Evolutionary conservation across 2,797 vertebrate species (phyloP).

Genomic region (Bradypodion ventrale): DNA sequence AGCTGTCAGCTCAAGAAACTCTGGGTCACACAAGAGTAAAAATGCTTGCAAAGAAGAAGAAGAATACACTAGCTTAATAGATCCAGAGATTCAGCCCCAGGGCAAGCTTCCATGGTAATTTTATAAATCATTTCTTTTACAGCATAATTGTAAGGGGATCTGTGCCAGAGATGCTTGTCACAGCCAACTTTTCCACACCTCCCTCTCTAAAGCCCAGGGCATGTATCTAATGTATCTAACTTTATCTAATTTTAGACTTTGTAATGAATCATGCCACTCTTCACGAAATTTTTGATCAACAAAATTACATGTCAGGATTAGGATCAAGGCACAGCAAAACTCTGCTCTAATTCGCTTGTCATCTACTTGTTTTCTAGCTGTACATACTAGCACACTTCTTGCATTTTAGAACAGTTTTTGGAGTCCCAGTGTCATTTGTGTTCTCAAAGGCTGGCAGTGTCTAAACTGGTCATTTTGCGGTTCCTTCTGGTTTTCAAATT

Average conservation of each 20-base stretch:
- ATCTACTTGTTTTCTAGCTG: not conserved
- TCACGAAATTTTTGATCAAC: conserved; percentile 3
- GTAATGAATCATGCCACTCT: conserved; percentile 11
- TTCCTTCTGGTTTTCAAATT: not conserved
- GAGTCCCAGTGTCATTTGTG: not conserved
- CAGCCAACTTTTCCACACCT: conserved; percentile 1
- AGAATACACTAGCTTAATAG: not conserved
- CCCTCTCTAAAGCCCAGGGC: not conserved
- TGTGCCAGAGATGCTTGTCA: not conserved
- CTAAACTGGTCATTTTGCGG: not conserved
- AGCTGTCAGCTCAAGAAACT: conserved; percentile 13
- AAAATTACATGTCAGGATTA: not conserved
- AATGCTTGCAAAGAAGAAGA: conserved; percentile 1
- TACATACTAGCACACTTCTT: not conserved
- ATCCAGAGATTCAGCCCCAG: conserved; percentile 19
- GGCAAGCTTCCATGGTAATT: conserved; percentile 17
- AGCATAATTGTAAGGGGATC: not conserved
- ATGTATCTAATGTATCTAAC: conserved; percentile 1
- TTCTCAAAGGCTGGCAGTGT: not conserved
- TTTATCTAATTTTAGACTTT: not conserved
- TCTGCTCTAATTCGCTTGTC: not conserved
- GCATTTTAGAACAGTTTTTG: not conserved
- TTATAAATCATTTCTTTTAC: conserved; percentile 23
- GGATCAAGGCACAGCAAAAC: not conserved
- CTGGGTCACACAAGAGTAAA: not conserved